Conservation (phyloP, 2,888 invertebrate species). For the Matsumyia berberina region DNA sequence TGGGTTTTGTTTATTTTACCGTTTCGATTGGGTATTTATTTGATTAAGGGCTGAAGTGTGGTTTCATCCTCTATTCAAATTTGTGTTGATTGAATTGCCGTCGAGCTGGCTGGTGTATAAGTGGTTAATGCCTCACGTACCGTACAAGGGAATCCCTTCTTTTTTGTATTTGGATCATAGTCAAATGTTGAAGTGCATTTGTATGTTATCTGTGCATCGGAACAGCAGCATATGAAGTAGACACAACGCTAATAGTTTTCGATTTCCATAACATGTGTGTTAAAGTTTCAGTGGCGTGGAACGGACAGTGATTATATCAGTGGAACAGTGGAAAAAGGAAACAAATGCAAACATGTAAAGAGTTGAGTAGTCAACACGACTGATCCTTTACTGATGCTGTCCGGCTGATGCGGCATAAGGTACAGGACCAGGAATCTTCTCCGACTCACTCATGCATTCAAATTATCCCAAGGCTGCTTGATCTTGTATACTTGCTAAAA, state of each 20-base stretch:
- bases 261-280: slow-evolving; percentile 1
- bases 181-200: background rate
- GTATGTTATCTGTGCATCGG: background rate
- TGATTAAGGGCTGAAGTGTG: slow-evolving; percentile 72
- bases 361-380: no score
- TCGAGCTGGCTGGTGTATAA: slow-evolving; percentile 35
- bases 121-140: slow-evolving; percentile 42
- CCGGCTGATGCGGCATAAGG: no score
- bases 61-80: slow-evolving; percentile 70
- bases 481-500: no score
- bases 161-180: no score
- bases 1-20: slow-evolving; percentile 65
- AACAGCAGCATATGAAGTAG: background rate
- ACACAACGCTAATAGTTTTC: background rate
- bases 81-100: slow-evolving; percentile 69
- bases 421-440: no score
- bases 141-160: slow-evolving; percentile 9
- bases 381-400: no score
- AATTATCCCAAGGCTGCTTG: no score
- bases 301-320: background rate
- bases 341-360: no score
- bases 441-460: no score
- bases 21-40: slow-evolving; percentile 76
- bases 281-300: background rate
- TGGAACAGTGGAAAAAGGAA: background rate